A percentile compares a stretch with the other conserved stretches of the same genome.
These are phyloP conservation scores for Bembecia ichneumoniformis DNA, from an alignment of 2,888 invertebrate genomes.

Conservation along the genomic window DNA sequence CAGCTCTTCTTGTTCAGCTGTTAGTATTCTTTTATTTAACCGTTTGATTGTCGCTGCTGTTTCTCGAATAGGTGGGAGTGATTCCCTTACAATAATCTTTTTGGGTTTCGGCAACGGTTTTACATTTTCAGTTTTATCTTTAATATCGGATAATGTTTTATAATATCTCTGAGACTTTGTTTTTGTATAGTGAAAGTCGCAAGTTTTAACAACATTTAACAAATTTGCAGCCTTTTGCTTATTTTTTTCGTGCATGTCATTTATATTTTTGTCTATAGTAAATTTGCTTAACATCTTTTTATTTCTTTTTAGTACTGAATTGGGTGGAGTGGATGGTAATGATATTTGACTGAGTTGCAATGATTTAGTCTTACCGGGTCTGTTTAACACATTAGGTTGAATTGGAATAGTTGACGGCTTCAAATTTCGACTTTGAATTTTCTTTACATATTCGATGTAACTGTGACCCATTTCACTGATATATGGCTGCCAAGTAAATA, in stretches of 20 bases:
- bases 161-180: conserved; percentile 33
- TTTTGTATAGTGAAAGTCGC: conserved; percentile 35
- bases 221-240: conserved; percentile 40
- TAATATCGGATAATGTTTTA: conserved; percentile 28
- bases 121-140: conserved; percentile 30
- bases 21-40: conserved; percentile 60
- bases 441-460: conserved; percentile 43
- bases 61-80: conserved; percentile 42
- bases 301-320: conserved; percentile 27
- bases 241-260: conserved; percentile 42
- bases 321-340: conserved; percentile 35
- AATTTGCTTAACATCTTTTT: conserved; percentile 48
- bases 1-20: conserved; percentile 59
- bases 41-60: conserved; percentile 66
- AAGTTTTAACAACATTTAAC: conserved; percentile 38
- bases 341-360: not conserved
- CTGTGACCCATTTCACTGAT: conserved; percentile 52
- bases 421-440: conserved; percentile 34
- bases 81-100: conserved; percentile 16
- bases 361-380: conserved; percentile 25
- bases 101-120: conserved; percentile 24
- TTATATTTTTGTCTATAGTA: conserved; percentile 44
- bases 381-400: conserved; percentile 42
- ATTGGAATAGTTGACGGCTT: conserved; percentile 46
- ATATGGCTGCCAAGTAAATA: conserved; percentile 60